phyloP scores from a whole-genome alignment of 2,113 vertebrate species.

The Geococcyx californianus region DNA sequence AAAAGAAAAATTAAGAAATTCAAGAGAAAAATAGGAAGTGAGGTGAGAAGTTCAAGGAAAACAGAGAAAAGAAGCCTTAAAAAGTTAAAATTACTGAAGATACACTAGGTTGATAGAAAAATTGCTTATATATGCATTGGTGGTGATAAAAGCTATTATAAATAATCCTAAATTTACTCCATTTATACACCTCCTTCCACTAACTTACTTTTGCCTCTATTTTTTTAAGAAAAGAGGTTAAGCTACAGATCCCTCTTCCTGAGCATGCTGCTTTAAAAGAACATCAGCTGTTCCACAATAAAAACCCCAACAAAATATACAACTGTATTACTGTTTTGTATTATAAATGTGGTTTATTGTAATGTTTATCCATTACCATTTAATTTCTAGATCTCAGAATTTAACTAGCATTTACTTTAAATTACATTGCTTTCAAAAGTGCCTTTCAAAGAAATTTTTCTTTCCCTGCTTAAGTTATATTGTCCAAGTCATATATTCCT shows the following conservation, averaged over 20 bases:
- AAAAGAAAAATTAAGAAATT: neutral
- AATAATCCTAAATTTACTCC: neutral
- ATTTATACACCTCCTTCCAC: neutral
- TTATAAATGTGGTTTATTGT: neutral
- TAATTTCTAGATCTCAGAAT: neutral
- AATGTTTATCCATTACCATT: neutral
- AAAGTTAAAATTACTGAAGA: neutral
- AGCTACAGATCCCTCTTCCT: neutral
- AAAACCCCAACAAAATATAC: neutral
- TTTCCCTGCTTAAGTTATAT: neutral
- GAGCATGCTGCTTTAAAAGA: neutral
- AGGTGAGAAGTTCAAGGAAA: neutral
- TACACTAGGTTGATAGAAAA: neutral
- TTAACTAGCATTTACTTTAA: neutral
- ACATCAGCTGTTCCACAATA: neutral
- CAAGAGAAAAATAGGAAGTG: neutral
- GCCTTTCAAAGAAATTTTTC: neutral
- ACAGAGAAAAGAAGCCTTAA: neutral
- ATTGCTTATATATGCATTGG: neutral
- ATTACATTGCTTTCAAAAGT: neutral
- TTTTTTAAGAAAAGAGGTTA: neutral
- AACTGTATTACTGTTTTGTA: neutral
- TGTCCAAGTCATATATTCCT: neutral
- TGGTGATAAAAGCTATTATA: neutral
- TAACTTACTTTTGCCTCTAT: neutral